phyloP scores from a whole-genome alignment of 2,888 invertebrate genomes.

The Eurois occulta region DNA sequence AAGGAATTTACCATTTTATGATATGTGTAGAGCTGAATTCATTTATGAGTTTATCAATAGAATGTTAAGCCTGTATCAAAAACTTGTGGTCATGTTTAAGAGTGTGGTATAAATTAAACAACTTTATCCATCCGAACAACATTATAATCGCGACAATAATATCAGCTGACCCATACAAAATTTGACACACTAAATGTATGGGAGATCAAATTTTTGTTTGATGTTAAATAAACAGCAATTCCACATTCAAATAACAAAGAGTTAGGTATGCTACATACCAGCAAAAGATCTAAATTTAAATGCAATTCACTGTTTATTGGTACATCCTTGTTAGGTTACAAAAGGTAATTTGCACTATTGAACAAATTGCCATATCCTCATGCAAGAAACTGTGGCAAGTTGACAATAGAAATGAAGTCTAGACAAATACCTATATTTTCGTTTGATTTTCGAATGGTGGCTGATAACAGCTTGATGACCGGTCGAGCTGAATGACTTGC shows the following conservation, averaged over 20 bases:
- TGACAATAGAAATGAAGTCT: background rate
- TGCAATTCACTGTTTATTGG: conserved; percentile 13
- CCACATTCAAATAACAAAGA: background rate
- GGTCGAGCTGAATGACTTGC: background rate
- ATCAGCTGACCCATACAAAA: background rate
- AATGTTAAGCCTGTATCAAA: background rate
- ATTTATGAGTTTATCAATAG: background rate
- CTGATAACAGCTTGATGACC: background rate
- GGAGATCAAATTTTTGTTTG: background rate
- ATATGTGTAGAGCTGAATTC: background rate
- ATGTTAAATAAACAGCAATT: background rate
- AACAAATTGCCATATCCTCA: background rate
- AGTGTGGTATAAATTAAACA: background rate
- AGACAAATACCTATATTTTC: background rate
- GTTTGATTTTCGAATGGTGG: background rate
- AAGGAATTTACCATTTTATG: background rate
- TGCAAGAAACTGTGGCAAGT: background rate
- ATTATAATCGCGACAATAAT: background rate
- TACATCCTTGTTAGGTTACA: conserved; percentile 21
- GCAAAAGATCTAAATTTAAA: background rate
- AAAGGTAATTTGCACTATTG: background rate
- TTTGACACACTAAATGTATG: background rate
- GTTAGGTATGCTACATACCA: background rate
- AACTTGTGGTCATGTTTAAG: background rate
- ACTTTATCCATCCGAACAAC: background rate